Percentiles rank a stretch among this genome's conserved stretches.
Conservation (phyloP, 2,113 vertebrate genomes). For the Toxotes jaculatrix region DNA sequence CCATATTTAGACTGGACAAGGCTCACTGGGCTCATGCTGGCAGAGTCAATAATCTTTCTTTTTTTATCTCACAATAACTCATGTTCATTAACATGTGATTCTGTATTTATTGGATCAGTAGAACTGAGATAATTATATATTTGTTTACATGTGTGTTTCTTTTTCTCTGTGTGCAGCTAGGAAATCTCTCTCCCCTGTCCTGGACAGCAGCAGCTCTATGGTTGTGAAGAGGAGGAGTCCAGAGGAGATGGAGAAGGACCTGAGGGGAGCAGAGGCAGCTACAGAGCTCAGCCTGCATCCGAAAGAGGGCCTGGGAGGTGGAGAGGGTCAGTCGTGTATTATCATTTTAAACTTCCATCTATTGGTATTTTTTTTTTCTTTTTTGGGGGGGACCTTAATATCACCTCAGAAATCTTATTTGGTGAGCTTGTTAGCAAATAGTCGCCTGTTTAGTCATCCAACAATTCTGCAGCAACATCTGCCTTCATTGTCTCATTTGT, state of each 20-base stretch:
- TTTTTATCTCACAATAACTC: background rate
- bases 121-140: background rate
- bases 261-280: conserved; percentile 69
- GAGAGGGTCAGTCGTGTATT: conserved; percentile 62
- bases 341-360: background rate
- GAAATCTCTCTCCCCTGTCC: conserved; percentile 88
- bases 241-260: conserved; percentile 86
- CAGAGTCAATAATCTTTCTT: background rate
- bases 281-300: conserved; percentile 64
- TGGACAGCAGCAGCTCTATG: conserved; percentile 80
- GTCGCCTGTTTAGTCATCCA: too few relatives aligned
- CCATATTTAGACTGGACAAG: background rate
- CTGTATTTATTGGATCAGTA: background rate
- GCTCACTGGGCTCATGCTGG: background rate
- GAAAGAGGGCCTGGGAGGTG: conserved; percentile 54
- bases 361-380: background rate
- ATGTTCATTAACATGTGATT: background rate
- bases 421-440: background rate
- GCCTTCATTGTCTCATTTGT: background rate
- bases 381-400: background rate
- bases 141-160: background rate
- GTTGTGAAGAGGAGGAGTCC: conserved; percentile 85
- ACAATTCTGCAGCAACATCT: too few relatives aligned
- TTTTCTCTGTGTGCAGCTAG: conserved; percentile 82
- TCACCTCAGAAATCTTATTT: background rate